Evolutionary conservation across 2,113 vertebrate genomes (phyloP).

Genomic region (Toxotes chatareus): DNA sequence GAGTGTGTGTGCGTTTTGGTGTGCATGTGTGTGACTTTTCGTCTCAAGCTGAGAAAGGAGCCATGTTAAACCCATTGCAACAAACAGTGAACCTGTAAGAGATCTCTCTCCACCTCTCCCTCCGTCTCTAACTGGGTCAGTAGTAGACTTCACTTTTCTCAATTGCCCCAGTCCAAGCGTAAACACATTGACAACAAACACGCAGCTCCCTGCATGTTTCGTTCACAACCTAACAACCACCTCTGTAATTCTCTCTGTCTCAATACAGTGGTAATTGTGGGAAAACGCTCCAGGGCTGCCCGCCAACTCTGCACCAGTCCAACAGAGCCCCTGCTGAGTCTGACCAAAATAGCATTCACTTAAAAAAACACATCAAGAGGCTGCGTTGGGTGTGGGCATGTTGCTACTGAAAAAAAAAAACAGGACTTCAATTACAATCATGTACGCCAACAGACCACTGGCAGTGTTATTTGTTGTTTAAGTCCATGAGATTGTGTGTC

Average conservation of each 20-base stretch:
- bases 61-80: constrained; percentile 60
- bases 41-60: constrained; percentile 56
- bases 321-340: constrained; percentile 26
- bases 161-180: constrained; percentile 40
- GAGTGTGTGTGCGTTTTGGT: constrained; percentile 40
- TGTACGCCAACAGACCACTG: neutral
- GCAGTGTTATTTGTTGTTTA: neutral
- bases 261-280: constrained; percentile 30
- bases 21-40: constrained; percentile 31
- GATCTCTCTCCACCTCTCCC: constrained; percentile 32
- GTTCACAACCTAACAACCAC: constrained; percentile 42
- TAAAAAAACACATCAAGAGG: constrained; percentile 3
- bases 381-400: neutral
- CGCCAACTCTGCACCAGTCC: constrained; percentile 16
- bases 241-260: constrained; percentile 37
- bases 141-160: constrained; percentile 43
- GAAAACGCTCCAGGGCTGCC: constrained; percentile 33
- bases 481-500: neutral
- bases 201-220: constrained; percentile 8
- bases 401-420: neutral
- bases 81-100: constrained; percentile 35
- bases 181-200: constrained; percentile 43
- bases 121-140: constrained; percentile 57
- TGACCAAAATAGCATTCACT: neutral
- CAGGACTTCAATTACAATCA: neutral